Base-by-base conservation (phyloP, 2,888 invertebrate genomes). In the Yponomeuta malinellus region DNA sequence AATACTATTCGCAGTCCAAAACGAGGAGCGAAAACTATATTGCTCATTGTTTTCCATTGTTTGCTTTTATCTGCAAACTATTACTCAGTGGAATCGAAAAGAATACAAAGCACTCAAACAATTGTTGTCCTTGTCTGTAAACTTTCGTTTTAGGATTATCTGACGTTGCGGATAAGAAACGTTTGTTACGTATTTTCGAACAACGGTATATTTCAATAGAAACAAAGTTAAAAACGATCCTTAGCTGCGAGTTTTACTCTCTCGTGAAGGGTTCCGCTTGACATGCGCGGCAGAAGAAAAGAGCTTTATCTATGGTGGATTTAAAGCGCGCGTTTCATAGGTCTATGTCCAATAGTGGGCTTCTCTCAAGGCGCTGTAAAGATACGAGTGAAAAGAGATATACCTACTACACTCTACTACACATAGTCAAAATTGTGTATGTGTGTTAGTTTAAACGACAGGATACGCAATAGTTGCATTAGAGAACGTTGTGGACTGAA, bases 1-100 rank as follows among this genome's bases (percentile, higher is more conserved):
- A 74, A 80, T 79, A 76, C 76, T 75, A 74, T 76, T 75, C 75
- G 76, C 77, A 74, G 73, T 76, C 74, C 73, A 80, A 81, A 81
- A 80, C 74, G 77, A 75, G 76, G 74, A 76, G 75, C 74, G 74
- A 72, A 81, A 81, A 79, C 78, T 78, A 82, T 80, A 81, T 80
- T 80, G 75, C 74, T 78, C 77, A 81, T 84, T 85, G 81, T 52
- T 75, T 76, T 72, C 75, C 74, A 79, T 81, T 83, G 82, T 84
- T 83, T 82, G 79, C 69, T 75, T 78, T 80, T 79, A 80, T 78
- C 78, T 81, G 73, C 71, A 73, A 76, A 75, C 71, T 70, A 74
- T 71, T 71, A 68, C 29, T 63, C 37, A 59, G 23, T 9, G n/a
- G 52, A 23, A 48, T 43, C 43, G 43, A 43, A 29, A n/a, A 48